phyloP scores from a whole-genome alignment of 2,888 invertebrate species.

The Noctua comes region DNA sequence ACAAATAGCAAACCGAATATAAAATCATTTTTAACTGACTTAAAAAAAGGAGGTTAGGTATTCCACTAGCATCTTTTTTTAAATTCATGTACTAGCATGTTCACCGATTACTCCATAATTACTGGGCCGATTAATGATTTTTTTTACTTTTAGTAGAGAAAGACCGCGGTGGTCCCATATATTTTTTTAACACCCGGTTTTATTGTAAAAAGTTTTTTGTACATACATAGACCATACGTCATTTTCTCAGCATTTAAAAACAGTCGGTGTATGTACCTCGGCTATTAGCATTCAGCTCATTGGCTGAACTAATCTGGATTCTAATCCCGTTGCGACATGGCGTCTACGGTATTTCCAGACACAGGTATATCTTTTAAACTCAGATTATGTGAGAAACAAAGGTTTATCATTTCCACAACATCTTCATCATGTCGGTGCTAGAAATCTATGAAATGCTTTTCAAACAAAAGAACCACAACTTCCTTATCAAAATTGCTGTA shows the following conservation, averaged over 20 bases:
- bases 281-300: conserved; percentile 81
- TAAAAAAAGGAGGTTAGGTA: background rate
- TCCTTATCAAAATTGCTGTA: conserved; percentile 52
- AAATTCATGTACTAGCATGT: background rate
- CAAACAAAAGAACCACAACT: conserved; percentile 45
- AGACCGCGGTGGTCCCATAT: background rate
- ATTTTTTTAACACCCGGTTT: background rate
- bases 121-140: too few relatives aligned
- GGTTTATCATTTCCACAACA: conserved; percentile 58
- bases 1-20: conserved; percentile 53
- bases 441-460: conserved; percentile 45
- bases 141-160: background rate
- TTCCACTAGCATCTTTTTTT: background rate
- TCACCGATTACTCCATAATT: too few relatives aligned
- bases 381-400: conserved; percentile 71
- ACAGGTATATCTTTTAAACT: conserved; percentile 69
- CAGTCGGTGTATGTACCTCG: conserved; percentile 57
- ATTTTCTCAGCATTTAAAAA: conserved; percentile 69
- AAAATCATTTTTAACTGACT: conserved; percentile 44
- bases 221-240: conserved; percentile 68
- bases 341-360: conserved; percentile 81
- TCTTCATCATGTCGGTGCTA: conserved; percentile 41
- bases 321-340: conserved; percentile 81
- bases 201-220: too few relatives aligned
- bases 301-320: conserved; percentile 83